Evolutionary conservation across 2,797 vertebrate genomes (phyloP).

Genomic region (Ceyx erithaca): DNA sequence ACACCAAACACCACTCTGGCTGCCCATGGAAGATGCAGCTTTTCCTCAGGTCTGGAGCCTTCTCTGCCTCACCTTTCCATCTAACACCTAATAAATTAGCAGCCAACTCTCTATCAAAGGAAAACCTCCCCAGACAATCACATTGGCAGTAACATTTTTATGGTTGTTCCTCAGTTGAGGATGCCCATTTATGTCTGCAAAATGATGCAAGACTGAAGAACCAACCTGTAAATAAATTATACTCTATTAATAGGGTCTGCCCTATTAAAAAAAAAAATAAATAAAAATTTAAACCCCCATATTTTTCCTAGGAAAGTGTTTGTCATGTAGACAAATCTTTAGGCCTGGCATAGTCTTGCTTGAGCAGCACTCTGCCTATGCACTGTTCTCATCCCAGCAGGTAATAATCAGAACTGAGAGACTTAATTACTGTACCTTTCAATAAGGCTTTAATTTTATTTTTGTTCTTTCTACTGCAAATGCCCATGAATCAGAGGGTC

Average conservation of each 20-base stretch:
- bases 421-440: constrained; percentile 77
- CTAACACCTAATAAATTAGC: neutral
- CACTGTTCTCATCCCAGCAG: constrained; percentile 37
- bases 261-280: neutral
- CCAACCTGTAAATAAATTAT: neutral
- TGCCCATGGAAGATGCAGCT: neutral
- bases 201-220: neutral
- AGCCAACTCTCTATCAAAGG: neutral
- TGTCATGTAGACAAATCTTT: neutral
- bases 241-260: neutral
- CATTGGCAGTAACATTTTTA: neutral
- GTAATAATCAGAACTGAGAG: constrained; percentile 65
- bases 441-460: constrained; percentile 70
- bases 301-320: neutral
- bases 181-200: neutral
- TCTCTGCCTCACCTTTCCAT: neutral
- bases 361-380: neutral
- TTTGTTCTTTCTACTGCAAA: constrained; percentile 65
- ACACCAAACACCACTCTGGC: neutral
- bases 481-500: constrained; percentile 71
- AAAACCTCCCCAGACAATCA: neutral
- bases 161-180: neutral
- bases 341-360: neutral
- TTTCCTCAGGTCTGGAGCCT: neutral
- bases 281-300: neutral